phyloP scores from a whole-genome alignment of 2,113 vertebrate genomes.

The Ochotona curzoniae region DNA sequence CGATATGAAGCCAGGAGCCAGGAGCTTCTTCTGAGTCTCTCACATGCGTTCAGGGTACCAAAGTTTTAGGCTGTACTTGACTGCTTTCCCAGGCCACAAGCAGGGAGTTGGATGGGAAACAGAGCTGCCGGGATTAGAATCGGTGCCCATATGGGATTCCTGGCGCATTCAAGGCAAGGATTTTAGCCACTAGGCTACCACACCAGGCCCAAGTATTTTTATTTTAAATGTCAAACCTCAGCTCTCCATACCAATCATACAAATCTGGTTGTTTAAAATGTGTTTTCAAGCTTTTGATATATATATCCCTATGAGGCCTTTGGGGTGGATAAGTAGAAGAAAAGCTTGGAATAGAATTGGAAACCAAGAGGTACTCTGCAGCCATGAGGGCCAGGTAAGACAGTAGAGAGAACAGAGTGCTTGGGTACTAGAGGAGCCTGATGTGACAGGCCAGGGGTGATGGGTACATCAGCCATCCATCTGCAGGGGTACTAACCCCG shows the following conservation, averaged over 20 bases:
- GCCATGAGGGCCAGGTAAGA: not conserved
- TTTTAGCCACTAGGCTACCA: too few species aligned
- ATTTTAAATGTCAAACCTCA: constrained; percentile 26
- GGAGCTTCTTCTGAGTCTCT: too few species aligned
- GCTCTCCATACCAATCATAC: not conserved
- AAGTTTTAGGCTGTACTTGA: too few species aligned
- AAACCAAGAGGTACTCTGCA: not conserved
- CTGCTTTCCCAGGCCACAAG: too few species aligned
- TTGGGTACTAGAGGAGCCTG: not conserved
- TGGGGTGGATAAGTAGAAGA: not conserved
- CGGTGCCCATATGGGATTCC: too few species aligned
- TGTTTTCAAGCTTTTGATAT: not conserved
- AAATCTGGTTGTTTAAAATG: not conserved
- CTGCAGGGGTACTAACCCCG: too few species aligned
- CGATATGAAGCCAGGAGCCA: too few species aligned
- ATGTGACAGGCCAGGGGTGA: accelerated
- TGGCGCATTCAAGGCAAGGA: too few species aligned
- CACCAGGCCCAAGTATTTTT: not conserved
- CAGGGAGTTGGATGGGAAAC: too few species aligned
- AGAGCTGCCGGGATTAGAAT: too few species aligned
- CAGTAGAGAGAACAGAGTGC: not conserved
- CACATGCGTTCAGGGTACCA: too few species aligned
- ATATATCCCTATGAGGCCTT: not conserved
- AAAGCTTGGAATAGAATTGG: constrained; percentile 6
- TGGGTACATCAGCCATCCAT: not conserved